A percentile compares a stretch with the other conserved stretches of the same genome.
These are phyloP conservation scores for Cydia pomonella DNA, from an alignment of 1,140 invertebrate genomes.

Conservation along the genomic window DNA sequence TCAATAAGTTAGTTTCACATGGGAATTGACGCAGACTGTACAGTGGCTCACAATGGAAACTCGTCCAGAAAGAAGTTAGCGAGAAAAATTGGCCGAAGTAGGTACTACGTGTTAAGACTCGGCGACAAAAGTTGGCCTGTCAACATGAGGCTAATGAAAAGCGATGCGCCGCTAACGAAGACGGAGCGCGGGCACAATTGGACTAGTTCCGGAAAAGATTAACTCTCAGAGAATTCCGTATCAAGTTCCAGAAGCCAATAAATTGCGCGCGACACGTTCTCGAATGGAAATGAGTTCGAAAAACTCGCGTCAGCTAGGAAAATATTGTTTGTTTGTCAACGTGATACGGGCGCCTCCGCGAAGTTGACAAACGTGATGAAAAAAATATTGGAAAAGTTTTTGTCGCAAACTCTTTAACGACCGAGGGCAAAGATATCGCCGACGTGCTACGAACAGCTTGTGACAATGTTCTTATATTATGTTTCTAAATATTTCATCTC, in stretches of 20 bases:
- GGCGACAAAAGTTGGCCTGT: constrained; percentile 48
- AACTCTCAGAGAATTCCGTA: constrained; percentile 45
- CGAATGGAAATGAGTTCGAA: constrained; percentile 61
- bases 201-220: constrained; percentile 49
- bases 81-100: constrained; percentile 26
- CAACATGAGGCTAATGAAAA: constrained; percentile 60
- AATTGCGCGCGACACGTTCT: constrained; percentile 49
- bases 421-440: constrained; percentile 38
- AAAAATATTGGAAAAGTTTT: constrained; percentile 75
- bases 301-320: constrained; percentile 54
- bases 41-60: background rate
- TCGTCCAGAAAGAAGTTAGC: constrained; percentile 35
- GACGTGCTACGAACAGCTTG: constrained; percentile 22
- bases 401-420: constrained; percentile 46
- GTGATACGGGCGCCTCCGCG: constrained; percentile 50
- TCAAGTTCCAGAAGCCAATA: constrained; percentile 48
- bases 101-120: background rate
- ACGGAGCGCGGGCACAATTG: constrained; percentile 51
- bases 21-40: constrained; percentile 5
- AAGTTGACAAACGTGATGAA: constrained; percentile 68
- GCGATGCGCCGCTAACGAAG: constrained; percentile 64
- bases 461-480: constrained; percentile 17
- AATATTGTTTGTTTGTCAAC: constrained; percentile 69
- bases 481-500: constrained; percentile 37
- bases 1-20: constrained; percentile 1